Evolutionary conservation across 1,140 invertebrate species (phyloP).

Genomic region (Chironomus tepperi): DNA sequence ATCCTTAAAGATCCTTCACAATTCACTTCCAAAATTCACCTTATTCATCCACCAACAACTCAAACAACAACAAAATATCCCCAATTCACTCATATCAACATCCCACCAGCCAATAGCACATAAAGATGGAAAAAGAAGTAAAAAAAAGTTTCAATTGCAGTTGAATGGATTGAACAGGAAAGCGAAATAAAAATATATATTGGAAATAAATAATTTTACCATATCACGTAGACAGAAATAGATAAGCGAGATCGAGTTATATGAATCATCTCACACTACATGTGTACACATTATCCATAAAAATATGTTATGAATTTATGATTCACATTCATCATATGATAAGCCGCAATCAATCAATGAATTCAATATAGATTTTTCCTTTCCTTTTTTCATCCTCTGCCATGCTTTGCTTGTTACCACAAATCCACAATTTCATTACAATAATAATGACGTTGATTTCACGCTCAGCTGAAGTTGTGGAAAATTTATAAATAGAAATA

Average conservation of each 20-base stretch:
- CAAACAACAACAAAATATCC: no score
- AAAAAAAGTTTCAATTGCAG: no score
- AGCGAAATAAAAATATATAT: no score
- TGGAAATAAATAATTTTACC: not conserved
- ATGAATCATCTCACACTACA: not conserved
- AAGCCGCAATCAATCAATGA: conserved; percentile 21
- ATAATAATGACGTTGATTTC: conserved; percentile 18
- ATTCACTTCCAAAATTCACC: no score
- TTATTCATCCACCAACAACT: no score
- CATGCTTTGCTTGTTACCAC: not conserved
- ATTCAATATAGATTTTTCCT: not conserved
- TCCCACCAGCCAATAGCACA: no score
- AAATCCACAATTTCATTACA: not conserved
- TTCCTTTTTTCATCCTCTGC: not conserved
- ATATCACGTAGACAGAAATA: not conserved
- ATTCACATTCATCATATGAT: conserved; percentile 19
- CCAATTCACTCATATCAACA: no score
- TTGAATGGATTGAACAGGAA: no score
- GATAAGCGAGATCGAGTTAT: not conserved
- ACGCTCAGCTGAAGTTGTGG: not conserved
- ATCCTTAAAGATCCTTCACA: no score
- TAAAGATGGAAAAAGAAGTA: no score
- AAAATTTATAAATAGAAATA: not conserved
- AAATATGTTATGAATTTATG: conserved; percentile 2
- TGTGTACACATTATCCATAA: not conserved